Evolutionary conservation across 2,797 vertebrate species (phyloP).

Genomic region (Cossypha dichroa): DNA sequence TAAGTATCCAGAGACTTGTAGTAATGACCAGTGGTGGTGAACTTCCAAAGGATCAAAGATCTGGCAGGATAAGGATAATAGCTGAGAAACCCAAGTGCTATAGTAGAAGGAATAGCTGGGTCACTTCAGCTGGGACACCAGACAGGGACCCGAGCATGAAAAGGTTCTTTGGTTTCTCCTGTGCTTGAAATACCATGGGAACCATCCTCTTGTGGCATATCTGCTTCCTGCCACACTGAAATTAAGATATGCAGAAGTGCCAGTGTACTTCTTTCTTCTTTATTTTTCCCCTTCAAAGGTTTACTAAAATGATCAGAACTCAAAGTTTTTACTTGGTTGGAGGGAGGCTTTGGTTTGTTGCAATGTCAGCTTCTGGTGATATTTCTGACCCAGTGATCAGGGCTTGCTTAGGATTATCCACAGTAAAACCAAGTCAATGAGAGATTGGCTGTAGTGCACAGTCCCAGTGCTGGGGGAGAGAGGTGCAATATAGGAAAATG

Average conservation of each 20-base stretch:
- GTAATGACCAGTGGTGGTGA: neutral
- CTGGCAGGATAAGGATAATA: neutral
- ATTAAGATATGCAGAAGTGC: conserved; percentile 14
- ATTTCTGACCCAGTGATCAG: neutral
- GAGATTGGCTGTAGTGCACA: neutral
- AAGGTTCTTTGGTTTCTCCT: conserved; percentile 7
- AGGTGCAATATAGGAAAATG: neutral
- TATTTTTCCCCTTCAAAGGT: neutral
- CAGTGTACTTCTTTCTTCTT: neutral
- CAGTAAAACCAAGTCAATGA: neutral
- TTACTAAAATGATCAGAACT: neutral
- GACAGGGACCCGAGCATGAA: neutral
- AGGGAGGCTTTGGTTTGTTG: neutral
- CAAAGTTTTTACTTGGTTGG: conserved; percentile 8
- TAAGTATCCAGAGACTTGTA: neutral
- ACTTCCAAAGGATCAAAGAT: conserved; percentile 21
- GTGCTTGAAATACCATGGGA: conserved; percentile 31
- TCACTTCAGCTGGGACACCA: neutral
- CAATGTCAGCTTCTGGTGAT: neutral
- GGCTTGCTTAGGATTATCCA: neutral
- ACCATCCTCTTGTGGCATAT: conserved; percentile 24
- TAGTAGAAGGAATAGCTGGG: neutral
- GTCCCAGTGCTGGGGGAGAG: neutral
- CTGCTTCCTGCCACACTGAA: conserved; percentile 37
- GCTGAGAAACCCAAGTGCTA: neutral